phyloP scores from a whole-genome alignment of 1,140 invertebrate species.

The Drusus annulatus region DNA sequence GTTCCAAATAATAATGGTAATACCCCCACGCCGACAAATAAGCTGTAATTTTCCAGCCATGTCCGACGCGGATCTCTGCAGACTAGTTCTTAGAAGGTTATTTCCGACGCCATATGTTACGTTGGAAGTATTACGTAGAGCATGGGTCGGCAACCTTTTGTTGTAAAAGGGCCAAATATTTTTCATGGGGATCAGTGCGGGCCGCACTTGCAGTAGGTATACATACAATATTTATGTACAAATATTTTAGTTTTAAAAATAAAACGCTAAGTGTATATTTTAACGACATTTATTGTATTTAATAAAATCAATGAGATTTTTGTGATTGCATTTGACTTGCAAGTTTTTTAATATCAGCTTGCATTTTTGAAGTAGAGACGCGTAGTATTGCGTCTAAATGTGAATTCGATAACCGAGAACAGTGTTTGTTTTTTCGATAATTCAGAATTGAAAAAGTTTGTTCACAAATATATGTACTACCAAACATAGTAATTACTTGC shows the following conservation, averaged over 20 bases:
- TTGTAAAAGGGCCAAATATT: slow-evolving; percentile 44
- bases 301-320: slow-evolving; percentile 49
- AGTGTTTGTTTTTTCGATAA: slow-evolving; percentile 47
- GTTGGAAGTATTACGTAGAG: no score
- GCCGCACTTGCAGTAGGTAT: slow-evolving; percentile 42
- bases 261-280: no score
- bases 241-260: no score
- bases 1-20: no score
- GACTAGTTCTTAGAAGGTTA: no score
- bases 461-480: slow-evolving; percentile 41
- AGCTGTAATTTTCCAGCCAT: no score
- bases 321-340: slow-evolving; percentile 45
- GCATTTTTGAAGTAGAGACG: slow-evolving; percentile 46
- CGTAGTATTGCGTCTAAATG: slow-evolving; percentile 45
- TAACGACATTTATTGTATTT: neutral
- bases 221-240: slow-evolving; percentile 7
- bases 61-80: no score
- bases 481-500: slow-evolving; percentile 46
- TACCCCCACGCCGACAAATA: no score
- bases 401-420: slow-evolving; percentile 45
- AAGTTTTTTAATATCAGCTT: slow-evolving; percentile 46
- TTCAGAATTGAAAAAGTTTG: slow-evolving; percentile 45
- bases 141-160: no score
- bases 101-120: no score
- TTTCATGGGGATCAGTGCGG: slow-evolving; percentile 40